These are phyloP conservation scores for Cotesia glomerata DNA, from an alignment of 1,140 invertebrate species.

Conservation along the genomic window DNA sequence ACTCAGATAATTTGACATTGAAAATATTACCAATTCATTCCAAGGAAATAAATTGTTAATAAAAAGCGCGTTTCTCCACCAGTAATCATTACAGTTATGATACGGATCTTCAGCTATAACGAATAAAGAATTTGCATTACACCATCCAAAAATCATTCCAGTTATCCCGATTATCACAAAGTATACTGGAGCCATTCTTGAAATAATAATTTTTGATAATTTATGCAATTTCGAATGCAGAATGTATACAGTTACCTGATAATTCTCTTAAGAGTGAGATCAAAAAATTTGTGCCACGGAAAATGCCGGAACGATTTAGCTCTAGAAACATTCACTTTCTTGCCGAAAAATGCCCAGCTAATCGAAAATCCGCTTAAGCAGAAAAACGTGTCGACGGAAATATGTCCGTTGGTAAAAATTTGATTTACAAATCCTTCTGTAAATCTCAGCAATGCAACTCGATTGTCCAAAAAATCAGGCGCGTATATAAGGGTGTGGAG, in stretches of 20 bases:
- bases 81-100: conserved; percentile 65
- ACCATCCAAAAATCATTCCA: conserved; percentile 62
- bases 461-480: conserved; percentile 45
- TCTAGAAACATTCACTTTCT: conserved; percentile 31
- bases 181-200: conserved; percentile 65
- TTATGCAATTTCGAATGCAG: neutral
- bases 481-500: conserved; percentile 57
- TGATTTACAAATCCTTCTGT: conserved; percentile 49
- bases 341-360: conserved; percentile 54
- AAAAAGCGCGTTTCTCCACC: conserved; percentile 72
- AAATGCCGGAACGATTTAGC: conserved; percentile 36
- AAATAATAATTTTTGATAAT: conserved; percentile 11
- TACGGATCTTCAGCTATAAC: conserved; percentile 62
- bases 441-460: conserved; percentile 39
- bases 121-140: conserved; percentile 61
- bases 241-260: neutral
- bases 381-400: conserved; percentile 64
- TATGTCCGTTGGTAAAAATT: conserved; percentile 54
- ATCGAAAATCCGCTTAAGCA: conserved; percentile 62
- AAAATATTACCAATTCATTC: conserved; percentile 58
- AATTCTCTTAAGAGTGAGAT: conserved; percentile 53
- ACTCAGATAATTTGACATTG: conserved; percentile 5
- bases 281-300: conserved; percentile 47
- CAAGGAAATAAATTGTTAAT: conserved; percentile 67
- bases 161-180: conserved; percentile 63